Percentiles rank a stretch among this genome's conserved stretches.
Evolutionary conservation across 2,113 vertebrate species (phyloP).

Genomic region (Engraulis encrasicolus): DNA sequence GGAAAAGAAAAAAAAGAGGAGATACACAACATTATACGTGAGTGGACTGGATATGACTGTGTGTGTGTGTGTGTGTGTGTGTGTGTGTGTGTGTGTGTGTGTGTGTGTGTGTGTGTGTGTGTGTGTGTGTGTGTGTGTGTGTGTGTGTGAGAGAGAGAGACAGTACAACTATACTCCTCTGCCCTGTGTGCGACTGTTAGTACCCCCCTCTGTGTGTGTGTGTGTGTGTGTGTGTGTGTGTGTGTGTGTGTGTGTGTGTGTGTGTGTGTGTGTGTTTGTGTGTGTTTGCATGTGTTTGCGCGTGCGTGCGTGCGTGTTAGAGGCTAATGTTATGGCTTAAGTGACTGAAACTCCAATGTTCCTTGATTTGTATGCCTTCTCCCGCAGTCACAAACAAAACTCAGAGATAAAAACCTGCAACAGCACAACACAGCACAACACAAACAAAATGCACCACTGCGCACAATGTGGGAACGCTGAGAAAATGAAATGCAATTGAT

Average conservation of each 20-base stretch:
- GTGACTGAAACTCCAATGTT: not conserved
- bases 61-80: too few relatives aligned
- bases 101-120: not conserved
- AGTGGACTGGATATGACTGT: not conserved
- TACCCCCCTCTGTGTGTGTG: too few relatives aligned
- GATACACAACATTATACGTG: not conserved
- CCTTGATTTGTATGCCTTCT: not conserved
- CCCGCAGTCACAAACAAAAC: not conserved
- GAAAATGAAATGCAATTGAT: conserved; percentile 23
- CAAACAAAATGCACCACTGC: too few relatives aligned
- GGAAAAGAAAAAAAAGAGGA: not conserved
- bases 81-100: not conserved
- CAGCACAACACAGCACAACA: not conserved
- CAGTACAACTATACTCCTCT: too few relatives aligned
- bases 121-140: not conserved
- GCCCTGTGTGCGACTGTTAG: not conserved
- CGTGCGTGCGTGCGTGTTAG: not conserved
- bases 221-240: not conserved
- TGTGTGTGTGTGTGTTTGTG: not conserved
- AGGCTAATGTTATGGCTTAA: not conserved
- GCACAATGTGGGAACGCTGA: not conserved
- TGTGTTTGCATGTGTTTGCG: not conserved
- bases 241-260: not conserved
- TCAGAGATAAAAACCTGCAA: not conserved
- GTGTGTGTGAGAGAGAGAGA: not conserved